Evolutionary conservation across 1,140 invertebrate genomes (phyloP).

Genomic region (Oedothorax gibbosus): DNA sequence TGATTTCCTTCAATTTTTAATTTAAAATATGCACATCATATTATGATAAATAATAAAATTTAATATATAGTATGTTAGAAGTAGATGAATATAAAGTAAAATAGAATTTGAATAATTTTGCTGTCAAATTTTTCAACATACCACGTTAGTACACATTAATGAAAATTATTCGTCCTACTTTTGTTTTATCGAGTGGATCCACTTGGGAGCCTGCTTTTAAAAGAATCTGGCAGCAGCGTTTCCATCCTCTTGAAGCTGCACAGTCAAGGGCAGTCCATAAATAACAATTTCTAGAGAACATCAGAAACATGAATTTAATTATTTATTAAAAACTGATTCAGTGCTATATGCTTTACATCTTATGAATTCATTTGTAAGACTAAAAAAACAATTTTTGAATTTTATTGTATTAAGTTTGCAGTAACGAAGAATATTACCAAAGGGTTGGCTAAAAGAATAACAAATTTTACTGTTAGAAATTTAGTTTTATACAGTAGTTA

Average conservation of each 20-base stretch:
- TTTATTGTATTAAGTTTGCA: too few relatives aligned
- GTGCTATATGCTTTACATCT: too few relatives aligned
- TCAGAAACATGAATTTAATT: background rate
- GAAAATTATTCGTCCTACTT: constrained; percentile 64
- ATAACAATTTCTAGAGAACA: constrained; percentile 67
- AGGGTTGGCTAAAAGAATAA: too few relatives aligned
- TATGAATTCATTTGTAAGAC: too few relatives aligned
- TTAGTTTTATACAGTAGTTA: too few relatives aligned
- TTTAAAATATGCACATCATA: too few relatives aligned
- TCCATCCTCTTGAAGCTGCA: constrained; percentile 70
- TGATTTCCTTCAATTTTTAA: too few relatives aligned
- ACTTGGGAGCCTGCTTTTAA: constrained; percentile 69
- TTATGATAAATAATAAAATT: too few relatives aligned
- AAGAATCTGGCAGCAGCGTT: constrained; percentile 68
- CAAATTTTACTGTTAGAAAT: too few relatives aligned
- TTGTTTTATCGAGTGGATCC: constrained; percentile 70
- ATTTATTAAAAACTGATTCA: background rate
- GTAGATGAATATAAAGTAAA: background rate
- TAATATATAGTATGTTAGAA: too few relatives aligned
- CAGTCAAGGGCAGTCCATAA: constrained; percentile 72
- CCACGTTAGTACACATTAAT: background rate
- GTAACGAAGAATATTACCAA: too few relatives aligned
- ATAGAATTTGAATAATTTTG: background rate
- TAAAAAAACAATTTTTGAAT: too few relatives aligned
- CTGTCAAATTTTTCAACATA: background rate